Evolutionary conservation across 2,888 invertebrate species (phyloP), one percentile per base, ranked within the genome.

Genomic region (Scaptomyza parva): DNA sequence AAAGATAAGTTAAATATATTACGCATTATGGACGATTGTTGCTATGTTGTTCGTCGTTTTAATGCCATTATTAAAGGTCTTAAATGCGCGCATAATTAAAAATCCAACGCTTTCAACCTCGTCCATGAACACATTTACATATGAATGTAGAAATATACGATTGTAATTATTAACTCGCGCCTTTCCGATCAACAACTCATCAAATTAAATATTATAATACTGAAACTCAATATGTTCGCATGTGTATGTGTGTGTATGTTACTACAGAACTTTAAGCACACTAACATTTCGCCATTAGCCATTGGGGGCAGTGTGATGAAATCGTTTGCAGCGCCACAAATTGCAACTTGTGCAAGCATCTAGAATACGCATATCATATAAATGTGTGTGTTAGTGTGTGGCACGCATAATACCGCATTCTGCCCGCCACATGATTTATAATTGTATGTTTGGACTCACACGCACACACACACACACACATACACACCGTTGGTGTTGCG

Each of bases 31-130:
- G 2, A 11, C 12, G 24, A 30, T 28, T 43, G 11, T n/a, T n/a
- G 26, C 24, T 11, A n/a, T 5, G 20, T 28, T 39, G 18, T 22
- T 22, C 22, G 48, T 41, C 57, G 45, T 43, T 57, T 76, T 64
- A 69, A 22, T 57, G 66, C 50, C 52, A 50, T 62, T 67, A 76
- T 70, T 79, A 70, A 61, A 60, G 40, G 50, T 67, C 59, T 77
- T 70, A 70, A 77, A 70, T 63, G 61, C 44, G 61, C 51, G 60
- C 68, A 79, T 80, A 83, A 74, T 83, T 76, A 70, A 79, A 76
- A 76, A 67, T 50, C 66, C 52, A 44, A 44, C 53, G 40, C 65
- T 14, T 3, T 57, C 65, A 28, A 70, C 70, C 62, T 66, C 60
- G 55, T 51, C 62, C 68, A 73, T 69, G 64, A 62, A 62, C 55